Conservation (phyloP, 2,113 vertebrate genomes). For the Columba livia region DNA sequence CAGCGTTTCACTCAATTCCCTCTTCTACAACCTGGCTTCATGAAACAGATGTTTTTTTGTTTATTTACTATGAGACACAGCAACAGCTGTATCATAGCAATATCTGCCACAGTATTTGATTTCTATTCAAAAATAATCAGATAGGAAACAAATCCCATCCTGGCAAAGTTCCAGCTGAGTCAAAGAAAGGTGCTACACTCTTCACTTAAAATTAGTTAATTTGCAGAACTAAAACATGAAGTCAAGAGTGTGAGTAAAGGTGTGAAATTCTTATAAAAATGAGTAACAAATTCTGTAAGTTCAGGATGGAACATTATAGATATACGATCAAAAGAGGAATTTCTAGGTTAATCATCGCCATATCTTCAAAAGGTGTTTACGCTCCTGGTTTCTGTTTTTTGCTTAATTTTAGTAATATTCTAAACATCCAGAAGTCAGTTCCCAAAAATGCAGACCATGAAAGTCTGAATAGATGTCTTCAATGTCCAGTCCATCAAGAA, state of each 20-base stretch:
- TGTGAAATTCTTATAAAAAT: background rate
- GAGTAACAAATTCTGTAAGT: fast-evolving
- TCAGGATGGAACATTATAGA: background rate
- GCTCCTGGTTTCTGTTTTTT: background rate
- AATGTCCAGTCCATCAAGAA: background rate
- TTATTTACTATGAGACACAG: background rate
- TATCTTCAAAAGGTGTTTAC: background rate
- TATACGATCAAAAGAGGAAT: background rate
- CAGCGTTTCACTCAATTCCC: background rate
- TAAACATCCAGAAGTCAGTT: background rate
- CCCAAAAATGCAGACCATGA: background rate
- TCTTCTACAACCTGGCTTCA: background rate
- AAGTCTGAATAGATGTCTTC: background rate
- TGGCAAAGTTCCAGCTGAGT: background rate
- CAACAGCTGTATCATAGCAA: background rate
- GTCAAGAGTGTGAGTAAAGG: background rate
- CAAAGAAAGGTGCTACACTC: background rate
- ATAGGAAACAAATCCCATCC: background rate
- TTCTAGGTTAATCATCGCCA: background rate
- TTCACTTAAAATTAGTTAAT: background rate
- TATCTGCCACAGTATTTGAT: background rate
- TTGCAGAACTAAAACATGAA: background rate
- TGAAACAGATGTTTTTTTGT: background rate
- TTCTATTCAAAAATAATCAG: background rate
- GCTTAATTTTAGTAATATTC: background rate